phyloP scores from a whole-genome alignment of 1,140 invertebrate species.

The Camponotus pennsylvanicus region DNA sequence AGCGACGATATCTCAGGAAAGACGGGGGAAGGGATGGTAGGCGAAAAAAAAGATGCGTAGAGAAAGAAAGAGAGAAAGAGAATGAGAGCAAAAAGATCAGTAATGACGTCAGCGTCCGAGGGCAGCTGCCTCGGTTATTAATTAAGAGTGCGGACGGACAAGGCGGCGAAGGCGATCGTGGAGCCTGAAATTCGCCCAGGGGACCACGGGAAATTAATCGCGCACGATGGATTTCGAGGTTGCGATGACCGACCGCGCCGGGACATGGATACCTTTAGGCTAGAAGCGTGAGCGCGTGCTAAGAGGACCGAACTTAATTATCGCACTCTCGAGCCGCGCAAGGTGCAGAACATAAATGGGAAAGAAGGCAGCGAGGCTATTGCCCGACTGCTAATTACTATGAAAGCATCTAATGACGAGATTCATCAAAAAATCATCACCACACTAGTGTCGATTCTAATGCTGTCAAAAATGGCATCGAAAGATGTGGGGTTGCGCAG shows the following conservation, averaged over 20 bases:
- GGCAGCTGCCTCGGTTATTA: constrained; percentile 84
- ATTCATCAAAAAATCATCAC: constrained; percentile 81
- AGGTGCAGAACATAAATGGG: constrained; percentile 26
- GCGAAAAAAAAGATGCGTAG: constrained; percentile 1
- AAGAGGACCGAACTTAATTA: constrained; percentile 77
- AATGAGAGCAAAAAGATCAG: constrained; percentile 76
- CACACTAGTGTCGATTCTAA: constrained; percentile 12
- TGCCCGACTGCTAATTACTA: constrained; percentile 71
- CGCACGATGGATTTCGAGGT: constrained; percentile 78
- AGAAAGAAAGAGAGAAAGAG: constrained; percentile 39
- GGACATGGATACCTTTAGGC: constrained; percentile 81
- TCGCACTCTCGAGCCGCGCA: constrained; percentile 44
- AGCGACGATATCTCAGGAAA: constrained; percentile 79
- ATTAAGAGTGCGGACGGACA: constrained; percentile 82
- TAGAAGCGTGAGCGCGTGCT: constrained; percentile 70
- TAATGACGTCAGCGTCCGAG: constrained; percentile 82
- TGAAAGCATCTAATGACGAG: constrained; percentile 74
- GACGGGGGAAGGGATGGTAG: constrained; percentile 55
- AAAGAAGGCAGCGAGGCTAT: background rate
- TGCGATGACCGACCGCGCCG: constrained; percentile 63
- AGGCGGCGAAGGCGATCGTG: constrained; percentile 70
- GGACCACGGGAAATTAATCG: constrained; percentile 82
- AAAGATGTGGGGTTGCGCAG: background rate
- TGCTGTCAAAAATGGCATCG: background rate
- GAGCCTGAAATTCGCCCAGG: constrained; percentile 78